Evolutionary conservation across 2,113 vertebrate species (phyloP).

Genomic region (Corythornis madagascariensis): DNA sequence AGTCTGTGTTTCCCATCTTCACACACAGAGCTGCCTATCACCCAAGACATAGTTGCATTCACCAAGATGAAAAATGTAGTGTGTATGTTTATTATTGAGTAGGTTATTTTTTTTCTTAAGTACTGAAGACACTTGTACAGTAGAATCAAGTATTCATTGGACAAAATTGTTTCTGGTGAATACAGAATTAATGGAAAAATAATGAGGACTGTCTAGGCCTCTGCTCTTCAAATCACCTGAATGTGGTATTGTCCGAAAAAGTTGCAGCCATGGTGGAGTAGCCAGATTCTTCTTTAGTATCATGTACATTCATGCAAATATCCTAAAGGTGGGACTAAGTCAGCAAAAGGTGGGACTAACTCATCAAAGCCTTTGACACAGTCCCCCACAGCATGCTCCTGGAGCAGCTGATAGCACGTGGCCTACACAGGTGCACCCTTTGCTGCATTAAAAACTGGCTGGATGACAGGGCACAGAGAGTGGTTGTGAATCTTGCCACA

Average conservation of each 20-base stretch:
- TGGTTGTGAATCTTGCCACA: too few species aligned
- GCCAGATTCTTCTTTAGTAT: not conserved
- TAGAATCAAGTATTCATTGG: not conserved
- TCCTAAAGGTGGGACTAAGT: not conserved
- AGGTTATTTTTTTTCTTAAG: not conserved
- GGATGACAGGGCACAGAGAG: too few species aligned
- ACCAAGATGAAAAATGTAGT: not conserved
- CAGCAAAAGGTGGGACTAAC: too few species aligned
- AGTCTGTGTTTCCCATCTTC: not conserved
- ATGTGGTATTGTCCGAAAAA: not conserved
- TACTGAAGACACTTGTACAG: not conserved
- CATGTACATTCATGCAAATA: not conserved
- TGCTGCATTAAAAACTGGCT: too few species aligned
- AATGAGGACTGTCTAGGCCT: not conserved
- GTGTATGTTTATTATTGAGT: not conserved
- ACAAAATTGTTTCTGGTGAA: not conserved
- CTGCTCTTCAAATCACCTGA: not conserved
- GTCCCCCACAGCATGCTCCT: too few species aligned
- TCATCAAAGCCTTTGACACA: too few species aligned
- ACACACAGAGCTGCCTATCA: not conserved
- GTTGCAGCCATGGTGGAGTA: not conserved
- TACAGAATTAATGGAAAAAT: not conserved
- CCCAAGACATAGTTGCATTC: not conserved
- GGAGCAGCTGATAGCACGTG: too few species aligned
- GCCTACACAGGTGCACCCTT: too few species aligned